Evolutionary conservation across 1,140 invertebrate genomes (phyloP).

Genomic region (Archegozetes longisetosus): DNA sequence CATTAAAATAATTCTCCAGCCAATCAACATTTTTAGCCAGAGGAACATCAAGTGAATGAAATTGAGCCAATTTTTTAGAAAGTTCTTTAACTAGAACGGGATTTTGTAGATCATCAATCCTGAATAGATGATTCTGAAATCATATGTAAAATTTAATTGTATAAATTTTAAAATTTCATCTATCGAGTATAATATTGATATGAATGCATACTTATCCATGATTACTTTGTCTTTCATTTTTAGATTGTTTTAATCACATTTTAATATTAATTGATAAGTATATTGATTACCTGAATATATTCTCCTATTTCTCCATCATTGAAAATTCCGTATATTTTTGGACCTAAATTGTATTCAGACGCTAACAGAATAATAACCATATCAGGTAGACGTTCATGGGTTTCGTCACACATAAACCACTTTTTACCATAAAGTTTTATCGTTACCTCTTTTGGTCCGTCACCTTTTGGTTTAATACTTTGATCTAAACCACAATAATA

Average conservation of each 20-base stretch:
- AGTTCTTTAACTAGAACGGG: not conserved
- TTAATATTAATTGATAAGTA: not conserved
- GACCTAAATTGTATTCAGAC: not conserved
- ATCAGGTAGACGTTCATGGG: slow-evolving; percentile 1
- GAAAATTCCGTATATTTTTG: slow-evolving; percentile 6
- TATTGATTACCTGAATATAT: slow-evolving; percentile 7
- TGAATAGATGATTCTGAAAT: slow-evolving; percentile 5
- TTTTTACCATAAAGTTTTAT: slow-evolving; percentile 1
- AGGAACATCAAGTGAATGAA: slow-evolving; percentile 2
- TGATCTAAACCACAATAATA: not conserved
- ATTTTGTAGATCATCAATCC: not conserved
- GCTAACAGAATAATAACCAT: slow-evolving; percentile 1
- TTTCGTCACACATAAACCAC: not conserved
- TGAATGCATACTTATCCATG: too few species aligned
- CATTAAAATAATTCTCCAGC: not conserved
- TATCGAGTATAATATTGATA: not conserved
- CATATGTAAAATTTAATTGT: too few species aligned
- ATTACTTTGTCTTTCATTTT: too few species aligned
- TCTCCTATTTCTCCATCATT: not conserved
- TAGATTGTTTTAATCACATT: not conserved
- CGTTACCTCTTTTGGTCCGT: not conserved
- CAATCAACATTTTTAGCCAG: not conserved
- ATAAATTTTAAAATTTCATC: not conserved
- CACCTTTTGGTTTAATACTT: not conserved
- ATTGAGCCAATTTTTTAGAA: not conserved